Percentiles rank a stretch among this genome's conserved stretches.
These are phyloP conservation scores for Bradypus variegatus DNA, from an alignment of 2,797 vertebrate genomes.

Conservation along the genomic window DNA sequence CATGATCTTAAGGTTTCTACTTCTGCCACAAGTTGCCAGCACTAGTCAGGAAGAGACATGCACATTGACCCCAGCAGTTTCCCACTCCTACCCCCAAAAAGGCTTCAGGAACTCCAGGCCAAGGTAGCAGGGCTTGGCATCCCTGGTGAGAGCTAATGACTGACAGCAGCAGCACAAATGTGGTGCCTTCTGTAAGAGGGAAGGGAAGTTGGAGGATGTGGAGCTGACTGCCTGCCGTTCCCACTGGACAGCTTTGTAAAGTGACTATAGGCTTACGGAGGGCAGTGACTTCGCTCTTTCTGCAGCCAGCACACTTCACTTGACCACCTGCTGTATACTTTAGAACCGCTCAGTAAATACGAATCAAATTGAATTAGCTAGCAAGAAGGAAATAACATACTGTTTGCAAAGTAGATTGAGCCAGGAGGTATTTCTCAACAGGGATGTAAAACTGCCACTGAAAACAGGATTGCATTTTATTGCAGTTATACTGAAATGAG, in stretches of 20 bases:
- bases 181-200: fast-evolving
- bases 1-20: background rate
- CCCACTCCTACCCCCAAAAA: background rate
- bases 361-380: slow-evolving; percentile 2
- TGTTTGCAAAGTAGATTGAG: slow-evolving; percentile 35
- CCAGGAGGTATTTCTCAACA: slow-evolving; percentile 31
- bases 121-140: background rate
- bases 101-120: background rate
- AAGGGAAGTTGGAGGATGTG: too few relatives aligned
- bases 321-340: background rate
- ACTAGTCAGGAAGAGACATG: background rate
- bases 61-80: background rate
- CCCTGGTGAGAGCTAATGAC: background rate
- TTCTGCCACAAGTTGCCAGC: background rate
- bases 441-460: slow-evolving; percentile 38
- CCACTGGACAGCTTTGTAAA: too few relatives aligned
- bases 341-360: background rate
- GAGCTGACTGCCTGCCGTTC: fast-evolving
- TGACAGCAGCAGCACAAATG: background rate
- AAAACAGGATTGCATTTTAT: slow-evolving; percentile 52
- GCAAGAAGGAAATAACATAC: slow-evolving; percentile 19
- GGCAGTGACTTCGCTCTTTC: background rate
- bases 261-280: background rate
- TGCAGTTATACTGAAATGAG: slow-evolving; percentile 32
- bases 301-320: background rate